Percentiles rank a stretch among this genome's conserved stretches.
These are phyloP conservation scores for Sepioteuthis lessoniana DNA, from an alignment of 2,888 invertebrate species.

Conservation along the genomic window DNA sequence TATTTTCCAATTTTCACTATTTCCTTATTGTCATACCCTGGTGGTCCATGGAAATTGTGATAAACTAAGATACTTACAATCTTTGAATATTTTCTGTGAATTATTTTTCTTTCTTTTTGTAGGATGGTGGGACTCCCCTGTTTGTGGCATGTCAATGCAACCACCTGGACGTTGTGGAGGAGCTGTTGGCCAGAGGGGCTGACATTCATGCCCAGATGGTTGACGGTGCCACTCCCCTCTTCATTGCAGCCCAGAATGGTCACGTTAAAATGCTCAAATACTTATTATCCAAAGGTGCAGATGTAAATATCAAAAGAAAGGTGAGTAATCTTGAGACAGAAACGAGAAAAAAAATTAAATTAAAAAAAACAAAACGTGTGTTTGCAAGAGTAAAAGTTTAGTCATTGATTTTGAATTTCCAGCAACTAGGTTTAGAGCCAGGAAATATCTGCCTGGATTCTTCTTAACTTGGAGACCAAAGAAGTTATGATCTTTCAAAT, in stretches of 20 bases:
- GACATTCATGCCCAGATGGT: conserved; percentile 83
- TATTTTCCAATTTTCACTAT: no score
- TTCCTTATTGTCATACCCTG: no score
- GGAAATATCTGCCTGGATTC: not conserved
- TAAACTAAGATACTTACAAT: no score
- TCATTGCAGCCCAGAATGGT: conserved; percentile 96
- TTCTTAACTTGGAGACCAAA: not conserved
- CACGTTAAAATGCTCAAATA: conserved; percentile 78
- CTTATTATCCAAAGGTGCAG: conserved; percentile 71
- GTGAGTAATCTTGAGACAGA: conserved; percentile 57
- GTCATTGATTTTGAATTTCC: not conserved
- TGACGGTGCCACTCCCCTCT: conserved; percentile 85
- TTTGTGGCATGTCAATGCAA: conserved; percentile 96
- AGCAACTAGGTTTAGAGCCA: not conserved
- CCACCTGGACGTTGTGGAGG: conserved; percentile 85
- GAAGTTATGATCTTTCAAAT: not conserved
- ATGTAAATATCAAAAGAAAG: conserved; percentile 70
- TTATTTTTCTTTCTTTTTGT: conserved; percentile 62
- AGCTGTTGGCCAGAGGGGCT: conserved; percentile 84
- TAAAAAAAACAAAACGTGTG: no score
- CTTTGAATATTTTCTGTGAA: not conserved
- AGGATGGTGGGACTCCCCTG: conserved; percentile 93
- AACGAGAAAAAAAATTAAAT: no score
- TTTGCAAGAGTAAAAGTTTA: no score
- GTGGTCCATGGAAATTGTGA: no score